Conservation (phyloP, 2,797 vertebrate species). For the Phalloptychus januarius region DNA sequence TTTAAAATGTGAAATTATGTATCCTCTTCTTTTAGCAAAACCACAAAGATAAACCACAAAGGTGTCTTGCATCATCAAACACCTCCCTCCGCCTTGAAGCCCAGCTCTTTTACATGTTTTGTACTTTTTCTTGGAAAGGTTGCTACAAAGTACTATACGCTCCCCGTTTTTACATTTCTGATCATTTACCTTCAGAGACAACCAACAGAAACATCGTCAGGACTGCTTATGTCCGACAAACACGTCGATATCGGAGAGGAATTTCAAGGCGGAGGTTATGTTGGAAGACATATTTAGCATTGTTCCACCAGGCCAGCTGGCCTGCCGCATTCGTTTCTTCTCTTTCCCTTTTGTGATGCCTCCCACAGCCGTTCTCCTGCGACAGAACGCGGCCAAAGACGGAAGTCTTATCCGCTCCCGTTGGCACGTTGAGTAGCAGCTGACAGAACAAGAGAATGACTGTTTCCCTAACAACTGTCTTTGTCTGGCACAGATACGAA, state of each 20-base stretch:
- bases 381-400: slow-evolving; percentile 37
- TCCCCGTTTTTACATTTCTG: background rate
- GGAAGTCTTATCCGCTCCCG: slow-evolving; percentile 39
- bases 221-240: background rate
- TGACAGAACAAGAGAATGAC: slow-evolving; percentile 50
- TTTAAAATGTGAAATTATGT: background rate
- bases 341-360: slow-evolving; percentile 1
- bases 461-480: slow-evolving; percentile 61
- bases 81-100: background rate
- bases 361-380: slow-evolving; percentile 10
- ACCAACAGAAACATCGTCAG: background rate
- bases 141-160: background rate
- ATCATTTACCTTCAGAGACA: slow-evolving; percentile 7
- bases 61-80: slow-evolving; percentile 18
- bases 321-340: background rate
- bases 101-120: background rate
- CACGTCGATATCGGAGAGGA: background rate
- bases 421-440: slow-evolving; percentile 54
- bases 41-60: slow-evolving; percentile 2
- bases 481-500: slow-evolving; percentile 57
- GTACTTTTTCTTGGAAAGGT: background rate
- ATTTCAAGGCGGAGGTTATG: slow-evolving; percentile 12
- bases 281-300: slow-evolving; percentile 15
- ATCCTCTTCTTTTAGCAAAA: background rate
- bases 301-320: slow-evolving; percentile 15